Conservation (phyloP, 2,113 vertebrate species). For the Entelurus aequoreus region DNA sequence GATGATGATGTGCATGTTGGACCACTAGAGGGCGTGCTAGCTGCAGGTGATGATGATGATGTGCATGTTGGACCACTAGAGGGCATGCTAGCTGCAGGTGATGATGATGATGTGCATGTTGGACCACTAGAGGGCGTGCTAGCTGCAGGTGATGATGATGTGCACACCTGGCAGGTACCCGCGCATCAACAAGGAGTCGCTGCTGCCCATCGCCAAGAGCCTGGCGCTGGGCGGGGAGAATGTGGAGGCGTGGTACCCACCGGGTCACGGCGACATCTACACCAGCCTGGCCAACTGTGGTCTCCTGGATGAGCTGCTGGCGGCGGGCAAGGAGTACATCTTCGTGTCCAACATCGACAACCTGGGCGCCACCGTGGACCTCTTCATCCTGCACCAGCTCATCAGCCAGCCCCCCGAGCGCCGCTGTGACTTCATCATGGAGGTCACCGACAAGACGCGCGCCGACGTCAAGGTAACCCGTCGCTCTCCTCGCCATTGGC, state of each 20-base stretch:
- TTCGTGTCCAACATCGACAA: slow-evolving; percentile 99
- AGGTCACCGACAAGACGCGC: slow-evolving; percentile 96
- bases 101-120: too few relatives aligned
- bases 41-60: too few relatives aligned
- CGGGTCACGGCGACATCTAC: slow-evolving; percentile 95
- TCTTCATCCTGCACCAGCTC: slow-evolving; percentile 94
- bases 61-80: too few relatives aligned
- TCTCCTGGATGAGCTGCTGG: slow-evolving; percentile 84
- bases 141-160: too few relatives aligned
- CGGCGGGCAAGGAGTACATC: slow-evolving; percentile 93
- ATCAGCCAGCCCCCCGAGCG: slow-evolving; percentile 88
- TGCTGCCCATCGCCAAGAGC: slow-evolving; percentile 87
- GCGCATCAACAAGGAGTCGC: slow-evolving; percentile 93
- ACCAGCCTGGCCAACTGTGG: slow-evolving; percentile 95
- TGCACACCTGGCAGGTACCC: slow-evolving; percentile 69
- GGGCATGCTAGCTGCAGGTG: too few relatives aligned
- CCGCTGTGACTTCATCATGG: slow-evolving; percentile 97
- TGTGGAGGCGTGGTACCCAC: slow-evolving; percentile 93
- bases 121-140: too few relatives aligned
- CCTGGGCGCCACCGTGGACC: slow-evolving; percentile 96
- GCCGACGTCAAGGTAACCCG: slow-evolving; percentile 89
- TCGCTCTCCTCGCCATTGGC: not conserved
- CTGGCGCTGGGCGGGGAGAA: slow-evolving; percentile 81
- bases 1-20: too few relatives aligned
- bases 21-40: too few relatives aligned